These are phyloP conservation scores for Tolypeutes matacus DNA, from an alignment of 2,797 vertebrate species.

Conservation along the genomic window DNA sequence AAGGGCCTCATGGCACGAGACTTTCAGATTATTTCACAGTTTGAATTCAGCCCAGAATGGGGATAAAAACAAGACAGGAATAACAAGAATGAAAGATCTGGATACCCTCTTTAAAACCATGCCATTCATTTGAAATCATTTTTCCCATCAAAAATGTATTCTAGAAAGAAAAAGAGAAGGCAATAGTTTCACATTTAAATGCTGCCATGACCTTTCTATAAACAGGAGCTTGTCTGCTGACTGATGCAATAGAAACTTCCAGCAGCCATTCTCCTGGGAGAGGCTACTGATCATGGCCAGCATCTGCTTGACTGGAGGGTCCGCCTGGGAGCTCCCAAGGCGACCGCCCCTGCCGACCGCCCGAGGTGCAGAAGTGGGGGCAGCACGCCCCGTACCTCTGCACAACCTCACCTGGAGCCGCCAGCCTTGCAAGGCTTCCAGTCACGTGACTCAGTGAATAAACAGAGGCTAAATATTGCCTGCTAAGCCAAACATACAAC, in stretches of 20 bases:
- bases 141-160: not conserved
- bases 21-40: constrained; percentile 48
- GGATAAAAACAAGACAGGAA: accelerated
- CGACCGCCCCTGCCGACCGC: not conserved
- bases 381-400: not conserved
- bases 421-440: not conserved
- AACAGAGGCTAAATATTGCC: not conserved
- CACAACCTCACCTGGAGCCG: not conserved
- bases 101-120: not conserved
- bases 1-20: accelerated
- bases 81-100: not conserved
- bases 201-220: accelerated
- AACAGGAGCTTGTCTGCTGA: not conserved
- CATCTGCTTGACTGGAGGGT: not conserved
- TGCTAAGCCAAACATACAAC: not conserved
- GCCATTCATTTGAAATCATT: not conserved
- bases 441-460: accelerated
- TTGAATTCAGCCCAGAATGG: not conserved
- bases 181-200: accelerated
- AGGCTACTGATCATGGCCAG: not conserved
- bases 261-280: not conserved
- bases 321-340: not conserved
- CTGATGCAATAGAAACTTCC: accelerated
- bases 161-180: not conserved
- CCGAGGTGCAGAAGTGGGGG: too few relatives aligned